These are phyloP conservation scores for Eremobia ochroleuca DNA, from an alignment of 2,888 invertebrate species.

Conservation along the genomic window DNA sequence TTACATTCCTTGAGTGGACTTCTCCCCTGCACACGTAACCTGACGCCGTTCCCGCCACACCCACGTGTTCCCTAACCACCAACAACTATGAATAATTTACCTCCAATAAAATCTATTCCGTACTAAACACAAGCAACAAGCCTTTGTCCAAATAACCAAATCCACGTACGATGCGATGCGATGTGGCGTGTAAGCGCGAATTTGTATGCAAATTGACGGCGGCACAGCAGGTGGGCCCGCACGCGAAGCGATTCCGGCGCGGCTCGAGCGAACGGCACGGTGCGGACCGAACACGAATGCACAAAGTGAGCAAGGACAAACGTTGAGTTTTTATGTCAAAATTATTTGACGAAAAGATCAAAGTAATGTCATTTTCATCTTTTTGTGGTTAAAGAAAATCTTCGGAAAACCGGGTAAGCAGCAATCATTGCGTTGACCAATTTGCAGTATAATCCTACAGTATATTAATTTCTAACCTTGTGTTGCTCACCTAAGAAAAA, in stretches of 20 bases:
- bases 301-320: background rate
- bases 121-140: constrained; percentile 45
- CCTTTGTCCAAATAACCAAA: constrained; percentile 67
- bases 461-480: background rate
- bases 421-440: no score
- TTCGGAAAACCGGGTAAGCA: no score
- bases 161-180: constrained; percentile 65
- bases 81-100: constrained; percentile 58
- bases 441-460: no score
- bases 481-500: background rate
- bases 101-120: constrained; percentile 62
- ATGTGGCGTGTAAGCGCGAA: constrained; percentile 67
- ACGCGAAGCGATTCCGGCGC: constrained; percentile 39
- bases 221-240: constrained; percentile 67
- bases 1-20: background rate
- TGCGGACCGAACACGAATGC: constrained; percentile 15
- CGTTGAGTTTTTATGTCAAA: background rate
- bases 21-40: background rate
- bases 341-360: no score
- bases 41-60: constrained; percentile 7
- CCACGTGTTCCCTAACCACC: constrained; percentile 1
- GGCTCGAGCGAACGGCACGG: background rate
- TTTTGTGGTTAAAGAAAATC: no score
- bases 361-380: no score
- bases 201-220: constrained; percentile 74